These are phyloP conservation scores for Leptobrachium leishanense DNA, from an alignment of 2,113 vertebrate genomes.

Conservation along the genomic window DNA sequence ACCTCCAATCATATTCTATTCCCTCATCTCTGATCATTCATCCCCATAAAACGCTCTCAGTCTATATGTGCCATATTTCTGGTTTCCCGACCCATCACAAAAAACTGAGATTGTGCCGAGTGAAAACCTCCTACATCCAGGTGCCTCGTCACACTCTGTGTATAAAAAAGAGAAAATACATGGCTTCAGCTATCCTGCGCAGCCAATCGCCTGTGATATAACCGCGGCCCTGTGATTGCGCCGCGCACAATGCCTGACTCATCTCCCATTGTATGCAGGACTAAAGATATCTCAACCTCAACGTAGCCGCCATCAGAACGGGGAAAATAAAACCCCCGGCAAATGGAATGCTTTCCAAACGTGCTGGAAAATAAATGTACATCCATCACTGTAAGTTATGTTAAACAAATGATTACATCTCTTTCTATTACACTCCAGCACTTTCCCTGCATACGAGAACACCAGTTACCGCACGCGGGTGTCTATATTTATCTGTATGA, in stretches of 20 bases:
- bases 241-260: constrained; percentile 21
- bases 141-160: too few species aligned
- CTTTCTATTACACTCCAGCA: constrained; percentile 11
- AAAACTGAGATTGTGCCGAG: background rate
- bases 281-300: background rate
- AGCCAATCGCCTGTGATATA: background rate
- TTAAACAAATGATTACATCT: constrained; percentile 18
- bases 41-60: too few species aligned
- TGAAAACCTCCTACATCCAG: background rate
- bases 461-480: constrained; percentile 14
- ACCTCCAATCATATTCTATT: too few species aligned
- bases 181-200: too few species aligned
- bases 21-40: too few species aligned
- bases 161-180: too few species aligned
- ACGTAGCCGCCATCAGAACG: background rate
- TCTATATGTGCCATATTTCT: too few species aligned
- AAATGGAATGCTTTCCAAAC: background rate
- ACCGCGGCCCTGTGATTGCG: background rate
- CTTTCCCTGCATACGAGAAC: background rate
- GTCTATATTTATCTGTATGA: constrained; percentile 23
- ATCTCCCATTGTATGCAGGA: background rate
- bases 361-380: constrained; percentile 14
- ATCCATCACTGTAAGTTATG: constrained; percentile 27
- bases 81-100: too few species aligned
- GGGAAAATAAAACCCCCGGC: background rate